Conservation (phyloP, 2,113 vertebrate genomes). For the Danio rerio region DNA sequence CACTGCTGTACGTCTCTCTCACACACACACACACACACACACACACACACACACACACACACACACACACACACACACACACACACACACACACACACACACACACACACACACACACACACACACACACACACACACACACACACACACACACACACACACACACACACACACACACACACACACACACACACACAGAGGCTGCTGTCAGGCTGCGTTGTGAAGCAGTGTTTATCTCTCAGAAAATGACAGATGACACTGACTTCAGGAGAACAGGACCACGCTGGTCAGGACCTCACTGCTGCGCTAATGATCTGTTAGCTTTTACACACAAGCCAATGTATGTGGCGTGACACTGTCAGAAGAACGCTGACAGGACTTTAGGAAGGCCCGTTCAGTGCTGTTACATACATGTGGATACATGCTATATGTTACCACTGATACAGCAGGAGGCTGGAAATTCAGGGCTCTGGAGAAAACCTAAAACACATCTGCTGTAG, state of each 20-base stretch:
- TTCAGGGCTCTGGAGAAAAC: no score
- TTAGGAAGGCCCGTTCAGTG: constrained; percentile 28
- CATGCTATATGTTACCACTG: no score
- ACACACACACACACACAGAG: constrained; percentile 66
- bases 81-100: constrained; percentile 61
- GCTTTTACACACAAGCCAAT: constrained; percentile 69
- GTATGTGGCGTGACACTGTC: constrained; percentile 59
- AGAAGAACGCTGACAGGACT: constrained; percentile 61
- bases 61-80: no score
- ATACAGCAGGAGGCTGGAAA: no score
- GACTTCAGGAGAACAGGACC: constrained; percentile 60
- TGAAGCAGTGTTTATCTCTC: constrained; percentile 68
- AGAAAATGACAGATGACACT: constrained; percentile 67
- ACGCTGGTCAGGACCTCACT: constrained; percentile 70
- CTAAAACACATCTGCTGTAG: no score
- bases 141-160: no score
- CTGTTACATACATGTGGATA: no score
- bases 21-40: no score
- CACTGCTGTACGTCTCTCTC: no score
- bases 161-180: no score
- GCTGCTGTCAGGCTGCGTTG: constrained; percentile 61
- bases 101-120: not conserved
- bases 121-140: no score
- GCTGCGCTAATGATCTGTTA: constrained; percentile 70
- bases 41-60: no score